A percentile compares a stretch with the other conserved stretches of the same genome.
Evolutionary conservation across 2,113 vertebrate genomes (phyloP).

Genomic region (Tiliqua scincoides): DNA sequence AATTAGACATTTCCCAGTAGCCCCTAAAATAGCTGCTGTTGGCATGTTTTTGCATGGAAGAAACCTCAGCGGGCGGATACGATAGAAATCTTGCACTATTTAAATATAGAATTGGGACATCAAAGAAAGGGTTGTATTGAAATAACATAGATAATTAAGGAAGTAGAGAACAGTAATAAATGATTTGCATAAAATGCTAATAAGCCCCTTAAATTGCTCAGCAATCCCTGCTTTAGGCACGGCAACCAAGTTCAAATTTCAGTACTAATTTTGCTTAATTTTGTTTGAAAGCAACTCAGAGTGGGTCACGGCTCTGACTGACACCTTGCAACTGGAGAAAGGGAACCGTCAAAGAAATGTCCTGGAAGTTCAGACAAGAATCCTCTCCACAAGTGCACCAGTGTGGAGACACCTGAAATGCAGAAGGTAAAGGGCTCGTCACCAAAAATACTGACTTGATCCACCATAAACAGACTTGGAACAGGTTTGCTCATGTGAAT

Average conservation of each 20-base stretch:
- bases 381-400: neutral
- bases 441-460: neutral
- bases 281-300: conserved; percentile 52
- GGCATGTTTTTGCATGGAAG: conserved; percentile 96
- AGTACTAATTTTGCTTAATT: conserved; percentile 80
- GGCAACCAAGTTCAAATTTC: conserved; percentile 80
- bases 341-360: neutral
- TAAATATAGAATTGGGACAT: conserved; percentile 99
- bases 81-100: conserved; percentile 96
- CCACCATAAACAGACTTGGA: neutral
- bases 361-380: conserved; percentile 22
- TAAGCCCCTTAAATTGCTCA: conserved; percentile 93
- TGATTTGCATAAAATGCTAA: conserved; percentile 99
- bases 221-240: conserved; percentile 82
- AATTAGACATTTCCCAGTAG: conserved; percentile 93
- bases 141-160: conserved; percentile 99
- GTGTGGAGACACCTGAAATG: neutral
- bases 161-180: conserved; percentile 96
- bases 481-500: neutral
- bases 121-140: conserved; percentile 95
- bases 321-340: conserved; percentile 20
- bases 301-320: conserved; percentile 34
- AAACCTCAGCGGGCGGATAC: conserved; percentile 92
- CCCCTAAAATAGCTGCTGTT: conserved; percentile 91
- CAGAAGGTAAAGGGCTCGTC: neutral